Conservation (phyloP, 2,797 vertebrate species). For the Dendrocincla fuliginosa region DNA sequence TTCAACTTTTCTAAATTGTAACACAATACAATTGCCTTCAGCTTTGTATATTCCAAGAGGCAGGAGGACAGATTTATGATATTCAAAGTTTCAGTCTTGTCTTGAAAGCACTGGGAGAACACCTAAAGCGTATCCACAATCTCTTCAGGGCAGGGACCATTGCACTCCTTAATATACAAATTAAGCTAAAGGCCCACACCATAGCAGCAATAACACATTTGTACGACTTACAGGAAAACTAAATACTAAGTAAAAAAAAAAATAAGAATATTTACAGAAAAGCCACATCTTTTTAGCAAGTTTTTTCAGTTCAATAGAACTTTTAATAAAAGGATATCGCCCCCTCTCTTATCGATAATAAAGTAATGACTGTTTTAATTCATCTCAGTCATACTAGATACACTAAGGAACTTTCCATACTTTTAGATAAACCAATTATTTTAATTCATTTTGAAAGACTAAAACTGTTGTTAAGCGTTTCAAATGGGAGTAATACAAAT, state of each 20-base stretch:
- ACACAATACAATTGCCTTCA: not conserved
- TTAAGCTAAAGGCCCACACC: slow-evolving; percentile 13
- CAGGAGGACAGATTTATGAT: not conserved
- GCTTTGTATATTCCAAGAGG: not conserved
- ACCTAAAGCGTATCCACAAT: not conserved
- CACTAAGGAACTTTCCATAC: not conserved
- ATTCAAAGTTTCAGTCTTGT: not conserved
- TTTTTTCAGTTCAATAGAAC: not conserved
- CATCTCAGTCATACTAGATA: slow-evolving; percentile 17
- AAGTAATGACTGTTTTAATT: slow-evolving; percentile 12
- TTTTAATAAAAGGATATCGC: slow-evolving; percentile 38
- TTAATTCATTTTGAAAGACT: slow-evolving; percentile 11
- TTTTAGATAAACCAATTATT: slow-evolving; percentile 39
- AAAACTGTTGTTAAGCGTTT: not conserved
- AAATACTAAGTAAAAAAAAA: not conserved
- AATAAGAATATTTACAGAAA: not conserved
- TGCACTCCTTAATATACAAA: not conserved
- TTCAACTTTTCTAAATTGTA: not conserved
- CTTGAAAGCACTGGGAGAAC: not conserved
- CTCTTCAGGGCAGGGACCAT: not conserved
- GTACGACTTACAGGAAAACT: not conserved
- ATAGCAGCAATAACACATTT: not conserved
- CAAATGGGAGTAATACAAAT: slow-evolving; percentile 23
- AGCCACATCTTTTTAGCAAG: not conserved
- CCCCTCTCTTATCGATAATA: not conserved